Conservation (phyloP, 2,888 invertebrate species). For the Acrobasis consociella region DNA sequence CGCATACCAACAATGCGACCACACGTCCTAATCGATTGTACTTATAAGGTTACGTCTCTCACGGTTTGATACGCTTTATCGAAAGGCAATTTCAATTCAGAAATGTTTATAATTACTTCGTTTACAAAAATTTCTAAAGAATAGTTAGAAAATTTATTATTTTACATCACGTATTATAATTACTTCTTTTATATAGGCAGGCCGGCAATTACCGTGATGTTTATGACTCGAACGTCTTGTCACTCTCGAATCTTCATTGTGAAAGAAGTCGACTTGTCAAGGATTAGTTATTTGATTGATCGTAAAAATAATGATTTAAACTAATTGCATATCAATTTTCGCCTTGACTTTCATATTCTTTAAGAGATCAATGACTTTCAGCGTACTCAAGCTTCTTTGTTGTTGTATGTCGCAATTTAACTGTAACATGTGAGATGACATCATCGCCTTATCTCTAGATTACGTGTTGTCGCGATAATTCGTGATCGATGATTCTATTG, state of each 20-base stretch:
- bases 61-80: constrained; percentile 1
- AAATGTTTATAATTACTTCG: not conserved
- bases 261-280: too few relatives aligned
- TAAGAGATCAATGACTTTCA: constrained; percentile 10
- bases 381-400: constrained; percentile 9
- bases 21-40: constrained; percentile 1
- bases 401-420: constrained; percentile 1
- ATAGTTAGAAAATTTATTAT: too few relatives aligned
- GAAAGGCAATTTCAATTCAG: not conserved
- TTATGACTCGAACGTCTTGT: not conserved
- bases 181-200: not conserved
- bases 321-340: not conserved
- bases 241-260: too few relatives aligned
- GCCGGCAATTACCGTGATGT: not conserved
- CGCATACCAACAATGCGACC: not conserved
- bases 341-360: not conserved
- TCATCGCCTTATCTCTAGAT: constrained; percentile 3
- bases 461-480: constrained; percentile 7
- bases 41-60: not conserved
- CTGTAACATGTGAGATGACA: not conserved
- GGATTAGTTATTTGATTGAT: too few relatives aligned
- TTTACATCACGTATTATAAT: not conserved
- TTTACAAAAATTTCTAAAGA: not conserved
- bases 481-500: constrained; percentile 11
- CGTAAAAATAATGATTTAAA: not conserved